Evolutionary conservation across 2,888 invertebrate species (phyloP).

Genomic region (Nomada fabriciana): DNA sequence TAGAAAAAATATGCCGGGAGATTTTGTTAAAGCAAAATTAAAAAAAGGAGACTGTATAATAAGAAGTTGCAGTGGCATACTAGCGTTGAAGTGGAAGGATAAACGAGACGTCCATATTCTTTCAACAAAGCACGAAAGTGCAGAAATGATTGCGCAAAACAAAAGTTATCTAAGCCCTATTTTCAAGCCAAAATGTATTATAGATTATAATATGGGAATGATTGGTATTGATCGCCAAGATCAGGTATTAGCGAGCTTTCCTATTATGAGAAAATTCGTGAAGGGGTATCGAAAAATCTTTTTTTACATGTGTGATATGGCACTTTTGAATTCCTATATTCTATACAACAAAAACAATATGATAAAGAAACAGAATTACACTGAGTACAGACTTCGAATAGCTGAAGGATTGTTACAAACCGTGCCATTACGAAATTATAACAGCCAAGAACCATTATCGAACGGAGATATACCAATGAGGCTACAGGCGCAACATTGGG

Average conservation of each 20-base stretch:
- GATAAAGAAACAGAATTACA: slow-evolving; percentile 41
- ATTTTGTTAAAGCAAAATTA: slow-evolving; percentile 16
- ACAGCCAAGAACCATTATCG: slow-evolving; percentile 26
- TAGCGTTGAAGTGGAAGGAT: slow-evolving; percentile 5
- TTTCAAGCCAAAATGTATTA: slow-evolving; percentile 23
- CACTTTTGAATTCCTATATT: slow-evolving; percentile 46
- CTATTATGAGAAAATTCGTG: slow-evolving; percentile 51
- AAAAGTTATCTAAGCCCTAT: slow-evolving; percentile 1
- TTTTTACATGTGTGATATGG: slow-evolving; percentile 33
- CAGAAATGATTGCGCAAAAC: slow-evolving; percentile 15
- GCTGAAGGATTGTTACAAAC: slow-evolving; percentile 38
- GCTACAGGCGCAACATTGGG: slow-evolving; percentile 41
- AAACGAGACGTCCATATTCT: slow-evolving; percentile 13
- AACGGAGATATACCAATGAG: slow-evolving; percentile 37
- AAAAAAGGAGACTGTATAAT: slow-evolving; percentile 22
- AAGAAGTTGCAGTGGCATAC: slow-evolving; percentile 5
- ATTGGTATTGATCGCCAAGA: slow-evolving; percentile 41
- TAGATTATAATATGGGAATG: slow-evolving; percentile 32
- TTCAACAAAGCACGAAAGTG: slow-evolving; percentile 22
- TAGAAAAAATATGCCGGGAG: slow-evolving; percentile 17
- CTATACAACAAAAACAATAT: slow-evolving; percentile 31
- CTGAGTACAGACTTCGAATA: slow-evolving; percentile 37
- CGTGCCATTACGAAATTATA: slow-evolving; percentile 35
- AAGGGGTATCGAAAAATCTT: slow-evolving; percentile 54
- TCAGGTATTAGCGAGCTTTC: slow-evolving; percentile 46